These are phyloP conservation scores for Esox lucius DNA, from an alignment of 2,797 vertebrate species.

Conservation along the genomic window DNA sequence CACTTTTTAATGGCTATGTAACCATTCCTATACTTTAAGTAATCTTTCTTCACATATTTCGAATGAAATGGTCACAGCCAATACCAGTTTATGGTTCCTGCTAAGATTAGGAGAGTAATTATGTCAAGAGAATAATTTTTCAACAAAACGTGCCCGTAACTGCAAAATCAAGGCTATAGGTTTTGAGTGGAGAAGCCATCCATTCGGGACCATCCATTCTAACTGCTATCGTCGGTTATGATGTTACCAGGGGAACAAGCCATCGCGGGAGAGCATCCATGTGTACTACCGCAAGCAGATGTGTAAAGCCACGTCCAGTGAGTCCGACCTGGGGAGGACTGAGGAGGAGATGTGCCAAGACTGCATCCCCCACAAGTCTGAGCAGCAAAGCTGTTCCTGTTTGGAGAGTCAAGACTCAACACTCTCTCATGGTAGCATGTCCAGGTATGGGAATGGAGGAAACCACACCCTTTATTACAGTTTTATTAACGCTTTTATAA, in stretches of 20 bases:
- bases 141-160: no score
- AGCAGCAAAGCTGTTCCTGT: constrained; percentile 29
- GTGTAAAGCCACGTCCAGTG: constrained; percentile 79
- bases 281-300: constrained; percentile 91
- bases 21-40: no score
- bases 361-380: constrained; percentile 46
- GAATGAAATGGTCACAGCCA: no score
- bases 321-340: constrained; percentile 77
- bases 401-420: constrained; percentile 77
- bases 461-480: neutral
- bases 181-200: neutral
- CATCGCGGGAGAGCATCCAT: constrained; percentile 88
- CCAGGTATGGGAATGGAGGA: constrained; percentile 71
- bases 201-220: neutral
- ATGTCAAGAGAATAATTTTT: no score
- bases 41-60: no score
- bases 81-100: no score
- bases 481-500: neutral
- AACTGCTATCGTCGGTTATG: constrained; percentile 10
- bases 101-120: no score
- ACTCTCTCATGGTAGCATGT: constrained; percentile 77
- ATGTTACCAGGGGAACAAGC: constrained; percentile 81
- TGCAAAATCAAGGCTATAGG: neutral
- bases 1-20: no score
- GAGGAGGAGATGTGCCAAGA: constrained; percentile 65